Evolutionary conservation across 2,113 vertebrate species (phyloP).

Genomic region (Ophthalmolycus amberensis): DNA sequence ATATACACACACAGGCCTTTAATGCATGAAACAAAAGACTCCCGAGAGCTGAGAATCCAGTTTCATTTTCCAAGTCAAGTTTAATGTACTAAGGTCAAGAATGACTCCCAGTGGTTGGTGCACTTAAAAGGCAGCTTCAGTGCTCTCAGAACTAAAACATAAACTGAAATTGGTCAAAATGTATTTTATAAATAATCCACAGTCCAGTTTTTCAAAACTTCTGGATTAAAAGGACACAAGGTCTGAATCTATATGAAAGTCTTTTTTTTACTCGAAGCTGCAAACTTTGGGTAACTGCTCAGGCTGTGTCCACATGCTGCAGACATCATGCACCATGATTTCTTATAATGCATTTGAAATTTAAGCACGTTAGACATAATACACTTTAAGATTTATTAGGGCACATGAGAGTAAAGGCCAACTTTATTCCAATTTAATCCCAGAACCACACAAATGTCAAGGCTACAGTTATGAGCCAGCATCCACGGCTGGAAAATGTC

Average conservation of each 20-base stretch:
- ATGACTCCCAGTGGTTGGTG: neutral
- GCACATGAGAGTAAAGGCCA: slow-evolving; percentile 41
- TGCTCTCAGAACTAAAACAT: neutral
- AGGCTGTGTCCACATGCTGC: slow-evolving; percentile 3
- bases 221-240: neutral
- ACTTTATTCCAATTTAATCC: slow-evolving; percentile 52
- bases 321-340: slow-evolving; percentile 28
- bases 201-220: neutral
- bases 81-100: neutral
- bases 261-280: slow-evolving; percentile 22
- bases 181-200: neutral
- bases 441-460: slow-evolving; percentile 49
- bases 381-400: slow-evolving; percentile 47
- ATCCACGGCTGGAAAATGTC: slow-evolving; percentile 32
- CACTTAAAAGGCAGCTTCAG: neutral
- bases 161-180: neutral
- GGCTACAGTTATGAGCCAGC: slow-evolving; percentile 14
- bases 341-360: slow-evolving; percentile 41
- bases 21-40: neutral
- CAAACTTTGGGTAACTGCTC: slow-evolving; percentile 13
- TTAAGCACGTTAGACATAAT: slow-evolving; percentile 37
- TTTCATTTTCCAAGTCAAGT: neutral
- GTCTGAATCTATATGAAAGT: too few relatives aligned
- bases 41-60: neutral
- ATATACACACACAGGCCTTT: neutral